Evolutionary conservation across 2,888 invertebrate species (phyloP).

Genomic region (Hydropsyche betteni): DNA sequence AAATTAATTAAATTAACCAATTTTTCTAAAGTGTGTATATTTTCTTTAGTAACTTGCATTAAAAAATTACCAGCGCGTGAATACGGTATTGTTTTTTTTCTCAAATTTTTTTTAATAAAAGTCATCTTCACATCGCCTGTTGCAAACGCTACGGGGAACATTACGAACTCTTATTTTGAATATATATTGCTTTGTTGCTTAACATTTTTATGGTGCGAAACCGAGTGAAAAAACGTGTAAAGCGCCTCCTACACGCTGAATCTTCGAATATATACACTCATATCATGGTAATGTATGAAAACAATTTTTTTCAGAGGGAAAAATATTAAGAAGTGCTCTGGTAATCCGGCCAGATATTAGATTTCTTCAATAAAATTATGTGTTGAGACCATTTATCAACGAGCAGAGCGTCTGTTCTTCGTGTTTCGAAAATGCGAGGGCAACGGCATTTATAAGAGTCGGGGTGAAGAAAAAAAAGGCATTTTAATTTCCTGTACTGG

Average conservation of each 20-base stretch:
- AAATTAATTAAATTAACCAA: too few relatives aligned
- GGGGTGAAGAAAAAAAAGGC: neutral
- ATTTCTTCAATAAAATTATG: conserved; percentile 21
- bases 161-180: conserved; percentile 48
- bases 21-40: too few relatives aligned
- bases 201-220: conserved; percentile 46
- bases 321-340: too few relatives aligned
- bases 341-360: neutral
- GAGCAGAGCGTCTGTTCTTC: neutral
- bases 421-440: conserved; percentile 9
- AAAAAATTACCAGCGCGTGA: too few relatives aligned
- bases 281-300: too few relatives aligned
- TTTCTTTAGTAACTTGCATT: too few relatives aligned
- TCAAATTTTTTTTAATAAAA: neutral
- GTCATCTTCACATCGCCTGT: conserved; percentile 10
- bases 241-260: too few relatives aligned
- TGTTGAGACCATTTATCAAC: conserved; percentile 5
- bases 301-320: too few relatives aligned
- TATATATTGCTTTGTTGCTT: conserved; percentile 50
- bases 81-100: too few relatives aligned
- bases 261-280: too few relatives aligned
- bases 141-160: conserved; percentile 14
- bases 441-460: neutral
- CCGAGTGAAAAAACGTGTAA: conserved; percentile 18
- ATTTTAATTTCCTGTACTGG: conserved; percentile 29